These are phyloP conservation scores for Ophiothrix spiculata DNA, from an alignment of 35 echinoderm and acorn worm species.

Conservation along the genomic window DNA sequence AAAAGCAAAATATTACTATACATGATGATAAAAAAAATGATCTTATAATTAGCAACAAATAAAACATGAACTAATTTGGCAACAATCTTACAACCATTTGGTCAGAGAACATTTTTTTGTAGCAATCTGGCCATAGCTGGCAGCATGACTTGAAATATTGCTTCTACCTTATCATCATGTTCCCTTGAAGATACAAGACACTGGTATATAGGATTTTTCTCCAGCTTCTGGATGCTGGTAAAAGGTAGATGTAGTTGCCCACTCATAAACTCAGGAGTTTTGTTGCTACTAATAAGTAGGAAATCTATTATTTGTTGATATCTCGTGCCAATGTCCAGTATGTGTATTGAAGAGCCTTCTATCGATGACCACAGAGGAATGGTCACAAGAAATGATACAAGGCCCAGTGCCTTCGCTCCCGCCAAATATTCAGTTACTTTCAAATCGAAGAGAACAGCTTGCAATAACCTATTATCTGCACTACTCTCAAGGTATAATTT, in stretches of 20 bases:
- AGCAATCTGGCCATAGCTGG: slow-evolving; percentile 32
- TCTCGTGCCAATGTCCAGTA: slow-evolving; percentile 14
- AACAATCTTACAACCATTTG: no score
- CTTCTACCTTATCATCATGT: slow-evolving; percentile 28
- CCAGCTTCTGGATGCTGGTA: not conserved
- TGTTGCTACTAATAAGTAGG: not conserved
- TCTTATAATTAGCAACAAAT: no score
- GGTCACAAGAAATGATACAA: slow-evolving; percentile 19
- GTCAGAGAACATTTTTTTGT: slow-evolving; percentile 41
- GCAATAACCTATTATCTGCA: slow-evolving; percentile 23
- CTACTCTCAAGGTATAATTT: not conserved
- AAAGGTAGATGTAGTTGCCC: slow-evolving; percentile 27
- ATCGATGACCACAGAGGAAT: slow-evolving; percentile 40
- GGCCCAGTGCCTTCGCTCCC: slow-evolving; percentile 45
- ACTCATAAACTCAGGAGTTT: slow-evolving; percentile 4
- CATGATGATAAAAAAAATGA: no score
- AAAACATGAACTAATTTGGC: no score
- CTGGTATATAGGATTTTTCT: not conserved
- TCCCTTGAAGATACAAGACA: slow-evolving; percentile 5
- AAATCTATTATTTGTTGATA: slow-evolving; percentile 48
- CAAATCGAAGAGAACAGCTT: slow-evolving; percentile 26
- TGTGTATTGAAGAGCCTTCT: slow-evolving; percentile 17
- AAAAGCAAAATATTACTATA: no score
- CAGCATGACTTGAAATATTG: slow-evolving; percentile 30
- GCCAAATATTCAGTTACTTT: slow-evolving; percentile 25